phyloP scores from a whole-genome alignment of 2,113 vertebrate genomes.

The Galeopterus variegatus region DNA sequence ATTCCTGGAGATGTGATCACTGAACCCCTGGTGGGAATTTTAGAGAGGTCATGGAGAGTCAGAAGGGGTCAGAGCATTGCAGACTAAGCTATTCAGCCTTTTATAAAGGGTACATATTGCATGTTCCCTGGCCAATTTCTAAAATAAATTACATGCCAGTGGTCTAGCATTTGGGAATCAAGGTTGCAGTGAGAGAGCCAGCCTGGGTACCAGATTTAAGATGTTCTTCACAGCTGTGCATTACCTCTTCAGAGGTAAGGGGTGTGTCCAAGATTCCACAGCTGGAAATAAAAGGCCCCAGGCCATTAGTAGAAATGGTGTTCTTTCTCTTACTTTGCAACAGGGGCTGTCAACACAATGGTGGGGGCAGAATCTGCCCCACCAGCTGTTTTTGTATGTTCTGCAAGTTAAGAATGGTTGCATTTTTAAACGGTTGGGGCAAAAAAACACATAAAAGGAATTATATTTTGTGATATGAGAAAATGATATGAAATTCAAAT shows the following conservation, averaged over 20 bases:
- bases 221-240: accelerated
- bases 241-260: not conserved
- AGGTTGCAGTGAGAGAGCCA: not conserved
- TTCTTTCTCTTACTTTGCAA: not conserved
- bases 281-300: not conserved
- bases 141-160: conserved; percentile 8
- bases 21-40: not conserved
- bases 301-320: not conserved
- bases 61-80: no score
- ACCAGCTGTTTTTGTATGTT: conserved; percentile 43
- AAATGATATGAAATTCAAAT: conserved; percentile 51
- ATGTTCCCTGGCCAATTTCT: not conserved
- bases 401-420: conserved; percentile 35
- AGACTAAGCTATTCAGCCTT: not conserved
- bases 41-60: not conserved
- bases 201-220: not conserved
- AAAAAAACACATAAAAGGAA: not conserved
- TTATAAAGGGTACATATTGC: not conserved
- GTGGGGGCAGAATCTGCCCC: not conserved
- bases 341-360: not conserved
- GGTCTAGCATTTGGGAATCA: not conserved
- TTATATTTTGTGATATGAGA: conserved; percentile 19
- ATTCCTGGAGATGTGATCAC: not conserved
- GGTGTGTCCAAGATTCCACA: not conserved
- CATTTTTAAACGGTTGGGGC: not conserved